phyloP scores from a whole-genome alignment of 2,797 vertebrate genomes.

The Emys orbicularis region DNA sequence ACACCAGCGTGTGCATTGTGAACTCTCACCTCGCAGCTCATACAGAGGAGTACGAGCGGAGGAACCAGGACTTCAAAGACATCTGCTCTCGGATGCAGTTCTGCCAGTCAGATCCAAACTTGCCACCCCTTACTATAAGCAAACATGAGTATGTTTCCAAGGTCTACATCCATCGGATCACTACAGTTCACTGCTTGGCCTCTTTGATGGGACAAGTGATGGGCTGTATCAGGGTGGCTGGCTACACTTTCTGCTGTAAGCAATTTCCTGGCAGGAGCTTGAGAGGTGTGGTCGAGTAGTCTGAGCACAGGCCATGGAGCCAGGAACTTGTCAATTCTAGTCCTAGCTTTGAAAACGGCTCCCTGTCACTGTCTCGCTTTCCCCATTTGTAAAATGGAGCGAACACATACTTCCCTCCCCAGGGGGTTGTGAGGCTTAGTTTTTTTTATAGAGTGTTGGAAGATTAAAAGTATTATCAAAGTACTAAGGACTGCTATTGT shows the following conservation, averaged over 20 bases:
- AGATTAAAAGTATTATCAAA: neutral
- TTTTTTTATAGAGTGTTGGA: neutral
- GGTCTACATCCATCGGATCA: neutral
- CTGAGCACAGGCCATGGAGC: accelerated
- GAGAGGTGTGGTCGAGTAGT: neutral
- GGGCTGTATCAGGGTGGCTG: neutral
- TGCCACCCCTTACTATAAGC: constrained; percentile 88
- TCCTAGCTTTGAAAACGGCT: neutral
- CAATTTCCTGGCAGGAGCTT: neutral
- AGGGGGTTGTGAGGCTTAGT: neutral
- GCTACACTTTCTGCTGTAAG: neutral
- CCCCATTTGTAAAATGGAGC: neutral
- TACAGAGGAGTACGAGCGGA: constrained; percentile 91
- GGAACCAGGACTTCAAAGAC: constrained; percentile 97
- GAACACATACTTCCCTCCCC: neutral
- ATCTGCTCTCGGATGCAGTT: constrained; percentile 95
- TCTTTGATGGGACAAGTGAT: neutral
- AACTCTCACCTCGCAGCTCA: constrained; percentile 97
- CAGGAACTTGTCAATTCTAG: neutral
- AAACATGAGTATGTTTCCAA: constrained; percentile 89
- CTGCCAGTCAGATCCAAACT: constrained; percentile 82
- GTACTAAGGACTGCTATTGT: neutral
- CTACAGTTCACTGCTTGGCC: neutral
- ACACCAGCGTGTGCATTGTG: constrained; percentile 94
- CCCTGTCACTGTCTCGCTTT: neutral